Conservation (phyloP, 1,140 invertebrate genomes). For the Triops longicaudatus region DNA sequence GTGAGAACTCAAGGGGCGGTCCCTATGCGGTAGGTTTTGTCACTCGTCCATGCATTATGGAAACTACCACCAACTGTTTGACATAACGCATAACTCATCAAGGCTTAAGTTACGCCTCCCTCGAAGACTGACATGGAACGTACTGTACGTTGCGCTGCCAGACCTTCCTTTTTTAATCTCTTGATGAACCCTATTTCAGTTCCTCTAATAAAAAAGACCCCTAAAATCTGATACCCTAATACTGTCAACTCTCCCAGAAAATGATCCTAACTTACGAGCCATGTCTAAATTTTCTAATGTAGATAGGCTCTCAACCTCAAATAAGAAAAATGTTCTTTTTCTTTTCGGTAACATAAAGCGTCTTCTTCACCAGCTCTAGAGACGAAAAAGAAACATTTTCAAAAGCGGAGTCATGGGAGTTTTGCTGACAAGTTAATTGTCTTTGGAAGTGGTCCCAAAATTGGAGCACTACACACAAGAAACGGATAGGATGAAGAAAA, state of each 20-base stretch:
- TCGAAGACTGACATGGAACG: slow-evolving; percentile 11
- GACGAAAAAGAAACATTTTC: background rate
- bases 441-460: slow-evolving; percentile 14
- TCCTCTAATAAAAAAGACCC: background rate
- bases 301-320: background rate
- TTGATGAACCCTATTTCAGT: background rate
- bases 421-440: background rate
- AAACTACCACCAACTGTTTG: slow-evolving; percentile 5
- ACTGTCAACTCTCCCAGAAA: background rate
- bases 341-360: background rate
- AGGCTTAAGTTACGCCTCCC: background rate
- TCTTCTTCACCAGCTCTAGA: background rate
- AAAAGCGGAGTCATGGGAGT: background rate
- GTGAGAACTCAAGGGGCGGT: background rate
- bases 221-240: background rate
- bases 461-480: background rate
- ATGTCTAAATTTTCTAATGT: background rate
- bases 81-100: background rate
- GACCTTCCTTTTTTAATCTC: background rate
- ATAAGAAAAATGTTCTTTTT: background rate
- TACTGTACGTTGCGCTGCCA: background rate
- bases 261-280: background rate
- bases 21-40: background rate
- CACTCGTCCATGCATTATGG: slow-evolving; percentile 5
- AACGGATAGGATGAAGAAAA: background rate